Conservation (phyloP, 2,888 invertebrate genomes). For the Tetheella fluctuosa region DNA sequence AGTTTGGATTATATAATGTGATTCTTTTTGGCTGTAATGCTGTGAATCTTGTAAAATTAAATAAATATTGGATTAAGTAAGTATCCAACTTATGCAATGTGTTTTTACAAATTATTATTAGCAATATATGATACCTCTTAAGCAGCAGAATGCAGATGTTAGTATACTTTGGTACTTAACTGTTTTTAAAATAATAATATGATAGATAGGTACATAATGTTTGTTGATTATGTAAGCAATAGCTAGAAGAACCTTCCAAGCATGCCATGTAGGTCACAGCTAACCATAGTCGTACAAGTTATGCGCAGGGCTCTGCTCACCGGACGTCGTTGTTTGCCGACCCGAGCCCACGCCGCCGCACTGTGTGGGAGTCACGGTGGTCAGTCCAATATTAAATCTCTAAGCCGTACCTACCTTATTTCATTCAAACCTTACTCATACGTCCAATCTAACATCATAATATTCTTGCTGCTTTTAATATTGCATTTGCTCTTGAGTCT, state of each 20-base stretch:
- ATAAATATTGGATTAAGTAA: too few relatives aligned
- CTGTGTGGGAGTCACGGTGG: conserved; percentile 39
- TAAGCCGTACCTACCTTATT: conserved; percentile 19
- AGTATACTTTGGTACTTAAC: too few relatives aligned
- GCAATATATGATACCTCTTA: too few relatives aligned
- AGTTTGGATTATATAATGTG: too few relatives aligned
- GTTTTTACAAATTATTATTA: too few relatives aligned
- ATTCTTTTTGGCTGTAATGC: too few relatives aligned
- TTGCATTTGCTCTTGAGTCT: conserved; percentile 22
- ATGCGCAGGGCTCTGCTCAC: conserved; percentile 59
- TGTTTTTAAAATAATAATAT: too few relatives aligned
- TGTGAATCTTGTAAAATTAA: too few relatives aligned
- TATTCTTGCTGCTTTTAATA: conserved; percentile 10
- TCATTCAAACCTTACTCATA: conserved; percentile 8
- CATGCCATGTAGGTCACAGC: conserved; percentile 47
- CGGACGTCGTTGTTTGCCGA: conserved; percentile 77
- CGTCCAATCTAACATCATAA: conserved; percentile 7
- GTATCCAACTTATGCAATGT: too few relatives aligned
- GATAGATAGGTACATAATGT: neutral
- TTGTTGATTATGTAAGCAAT: neutral
- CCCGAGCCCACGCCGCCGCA: conserved; percentile 69
- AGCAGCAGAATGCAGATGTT: neutral
- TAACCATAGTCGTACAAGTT: conserved; percentile 49
- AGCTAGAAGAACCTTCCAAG: conserved; percentile 29
- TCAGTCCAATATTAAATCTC: conserved; percentile 25